Base-by-base conservation (phyloP, 2,113 vertebrate species). In the Brevimyrus niger region DNA sequence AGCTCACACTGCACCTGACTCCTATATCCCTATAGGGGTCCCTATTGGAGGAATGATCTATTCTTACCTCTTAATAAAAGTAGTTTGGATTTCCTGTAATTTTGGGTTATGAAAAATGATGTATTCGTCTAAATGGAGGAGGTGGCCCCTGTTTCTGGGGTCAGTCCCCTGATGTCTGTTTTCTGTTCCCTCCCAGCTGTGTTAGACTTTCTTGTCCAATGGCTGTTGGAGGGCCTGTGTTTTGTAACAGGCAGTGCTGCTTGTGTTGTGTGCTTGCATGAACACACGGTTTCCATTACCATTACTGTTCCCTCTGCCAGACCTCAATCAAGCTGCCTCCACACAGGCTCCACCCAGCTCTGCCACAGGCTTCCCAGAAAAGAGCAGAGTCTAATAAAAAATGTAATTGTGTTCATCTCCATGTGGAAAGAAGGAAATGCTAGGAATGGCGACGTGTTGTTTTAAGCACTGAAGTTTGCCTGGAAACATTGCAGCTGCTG, bases 241-340 rank as follows among this genome's bases (percentile, higher is more conserved):
- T 92, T 89, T 89, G 84, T 86, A 85, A 92, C 86, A 38, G 23
- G 86, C 31, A 88, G 90, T 87, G 17, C 42, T 87, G 50, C 47
- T 23, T 80, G 58, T 83, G 76, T 65, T 87, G 76, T 88, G 88
- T 58, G 89, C 19, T 51, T 91, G 55, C 89, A 91, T 91, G 91
- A 93, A 92, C 94, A 95, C 93, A 94, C 93, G 94, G 93, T 95
- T 95, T 94, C 94, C 93, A 95, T 95, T 95, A 95, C 92, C 80
- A 46, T 90, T 90, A 90, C 90, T 89, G 92, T 91, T 94, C 94
- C 91, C 90, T 92, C 85, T 88, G 92, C 92, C 92, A 92, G 91
- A 94, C 95, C 94, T 90, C 94, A 94, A 93, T 91, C 94, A 93
- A 94, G 48, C 48, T 13, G 48, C 48, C 48, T 50, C 48, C 48